These are phyloP conservation scores for Microtus obscurus DNA, from an alignment of 2,797 vertebrate species.

Conservation along the genomic window DNA sequence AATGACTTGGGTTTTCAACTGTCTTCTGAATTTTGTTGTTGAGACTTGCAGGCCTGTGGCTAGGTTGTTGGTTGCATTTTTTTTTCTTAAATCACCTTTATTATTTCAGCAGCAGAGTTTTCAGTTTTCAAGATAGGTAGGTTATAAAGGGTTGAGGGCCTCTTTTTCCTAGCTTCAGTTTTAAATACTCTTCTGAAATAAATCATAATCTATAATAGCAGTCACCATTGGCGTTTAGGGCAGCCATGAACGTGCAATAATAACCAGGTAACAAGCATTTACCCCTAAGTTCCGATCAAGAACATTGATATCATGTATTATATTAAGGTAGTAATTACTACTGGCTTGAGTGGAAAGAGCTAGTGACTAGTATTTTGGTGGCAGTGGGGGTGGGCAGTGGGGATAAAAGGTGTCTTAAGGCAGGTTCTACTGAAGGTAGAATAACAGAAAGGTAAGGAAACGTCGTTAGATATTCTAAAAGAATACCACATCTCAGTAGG, in stretches of 20 bases:
- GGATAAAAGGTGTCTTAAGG: not conserved
- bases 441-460: not conserved
- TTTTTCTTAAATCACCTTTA: not conserved
- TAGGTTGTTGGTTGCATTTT: not conserved
- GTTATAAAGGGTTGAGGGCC: not conserved
- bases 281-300: too few species aligned
- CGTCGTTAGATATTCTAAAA: not conserved
- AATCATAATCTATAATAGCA: not conserved
- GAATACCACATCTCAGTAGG: not conserved
- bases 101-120: not conserved
- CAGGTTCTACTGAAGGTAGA: not conserved
- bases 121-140: not conserved
- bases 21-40: not conserved
- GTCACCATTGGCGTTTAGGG: not conserved
- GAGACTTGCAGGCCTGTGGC: not conserved
- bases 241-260: not conserved
- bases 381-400: not conserved
- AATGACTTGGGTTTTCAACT: not conserved
- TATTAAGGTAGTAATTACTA: not conserved
- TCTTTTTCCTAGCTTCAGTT: not conserved
- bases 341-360: not conserved
- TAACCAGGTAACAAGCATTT: too few species aligned
- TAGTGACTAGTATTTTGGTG: not conserved
- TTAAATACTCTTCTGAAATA: not conserved
- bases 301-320: not conserved